phyloP scores from a whole-genome alignment of 37 sponge, comb jelly and placozoan species.

The Amphimedon queenslandica region DNA sequence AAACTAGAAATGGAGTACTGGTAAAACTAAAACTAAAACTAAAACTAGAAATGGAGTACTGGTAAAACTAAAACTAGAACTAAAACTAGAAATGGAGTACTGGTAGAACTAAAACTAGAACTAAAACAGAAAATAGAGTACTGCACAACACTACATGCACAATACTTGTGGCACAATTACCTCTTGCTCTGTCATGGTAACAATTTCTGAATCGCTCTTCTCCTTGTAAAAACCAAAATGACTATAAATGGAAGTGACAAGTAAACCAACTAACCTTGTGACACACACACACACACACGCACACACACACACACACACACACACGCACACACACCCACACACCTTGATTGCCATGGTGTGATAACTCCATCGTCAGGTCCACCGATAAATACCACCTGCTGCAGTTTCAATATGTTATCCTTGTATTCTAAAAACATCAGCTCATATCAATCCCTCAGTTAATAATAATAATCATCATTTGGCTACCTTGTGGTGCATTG shows the following conservation, averaged over 20 bases:
- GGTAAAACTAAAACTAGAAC: too few species aligned
- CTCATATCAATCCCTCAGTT: neutral
- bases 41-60: too few species aligned
- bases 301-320: constrained; percentile 1
- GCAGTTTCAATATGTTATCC: constrained; percentile 54
- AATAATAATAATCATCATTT: neutral
- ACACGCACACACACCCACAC: neutral
- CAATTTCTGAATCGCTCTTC: constrained; percentile 6
- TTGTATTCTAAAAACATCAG: constrained; percentile 18
- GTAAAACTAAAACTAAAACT: too few species aligned
- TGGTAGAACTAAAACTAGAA: too few species aligned
- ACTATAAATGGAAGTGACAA: constrained; percentile 12
- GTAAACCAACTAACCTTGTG: neutral
- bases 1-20: too few species aligned
- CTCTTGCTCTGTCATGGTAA: constrained; percentile 8
- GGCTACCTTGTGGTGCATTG: neutral
- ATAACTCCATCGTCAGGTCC: constrained; percentile 96
- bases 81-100: too few species aligned
- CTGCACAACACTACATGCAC: too few species aligned
- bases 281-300: neutral
- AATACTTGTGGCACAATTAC: neutral
- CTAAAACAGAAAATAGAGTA: too few species aligned
- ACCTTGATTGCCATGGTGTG: constrained; percentile 98
- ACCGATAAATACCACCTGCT: constrained; percentile 78
- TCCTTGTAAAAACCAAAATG: constrained; percentile 81